phyloP scores from a whole-genome alignment of 1,140 invertebrate genomes.

The Zophobas atratus region DNA sequence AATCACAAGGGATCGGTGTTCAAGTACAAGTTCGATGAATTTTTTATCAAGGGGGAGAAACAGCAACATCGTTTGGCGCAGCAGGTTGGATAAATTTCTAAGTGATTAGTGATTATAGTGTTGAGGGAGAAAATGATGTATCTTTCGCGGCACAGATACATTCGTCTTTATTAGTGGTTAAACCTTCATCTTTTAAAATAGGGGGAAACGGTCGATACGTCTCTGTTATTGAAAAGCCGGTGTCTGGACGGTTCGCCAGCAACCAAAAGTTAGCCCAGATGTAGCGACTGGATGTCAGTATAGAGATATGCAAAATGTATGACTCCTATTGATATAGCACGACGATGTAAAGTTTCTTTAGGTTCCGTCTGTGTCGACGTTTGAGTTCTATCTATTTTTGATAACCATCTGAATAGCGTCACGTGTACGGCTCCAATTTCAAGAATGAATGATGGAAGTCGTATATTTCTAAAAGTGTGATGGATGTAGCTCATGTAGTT shows the following conservation, averaged over 20 bases:
- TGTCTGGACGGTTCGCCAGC: not conserved
- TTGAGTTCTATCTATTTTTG: conserved; percentile 17
- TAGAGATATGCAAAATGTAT: conserved; percentile 34
- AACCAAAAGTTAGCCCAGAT: not conserved
- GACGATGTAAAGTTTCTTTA: conserved; percentile 3
- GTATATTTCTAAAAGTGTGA: conserved; percentile 13
- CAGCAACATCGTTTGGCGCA: no score
- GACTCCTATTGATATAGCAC: conserved; percentile 13
- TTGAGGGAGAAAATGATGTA: no score
- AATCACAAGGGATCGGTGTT: conserved; percentile 12
- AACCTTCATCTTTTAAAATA: no score
- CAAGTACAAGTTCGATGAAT: conserved; percentile 1
- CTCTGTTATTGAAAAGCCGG: no score
- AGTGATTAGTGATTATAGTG: no score
- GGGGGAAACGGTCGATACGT: no score
- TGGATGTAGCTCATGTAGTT: conserved; percentile 13
- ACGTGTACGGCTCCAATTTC: conserved; percentile 8
- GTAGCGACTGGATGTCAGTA: conserved; percentile 1
- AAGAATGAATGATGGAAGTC: conserved; percentile 28
- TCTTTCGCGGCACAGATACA: no score
- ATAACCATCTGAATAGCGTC: not conserved
- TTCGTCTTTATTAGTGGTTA: no score
- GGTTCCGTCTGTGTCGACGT: conserved; percentile 19
- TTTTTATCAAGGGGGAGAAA: not conserved
- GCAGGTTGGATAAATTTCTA: no score